Evolutionary conservation across 2,113 vertebrate genomes (phyloP), one percentile per base, ranked within the genome.

Genomic region (Loxodonta africana): DNA sequence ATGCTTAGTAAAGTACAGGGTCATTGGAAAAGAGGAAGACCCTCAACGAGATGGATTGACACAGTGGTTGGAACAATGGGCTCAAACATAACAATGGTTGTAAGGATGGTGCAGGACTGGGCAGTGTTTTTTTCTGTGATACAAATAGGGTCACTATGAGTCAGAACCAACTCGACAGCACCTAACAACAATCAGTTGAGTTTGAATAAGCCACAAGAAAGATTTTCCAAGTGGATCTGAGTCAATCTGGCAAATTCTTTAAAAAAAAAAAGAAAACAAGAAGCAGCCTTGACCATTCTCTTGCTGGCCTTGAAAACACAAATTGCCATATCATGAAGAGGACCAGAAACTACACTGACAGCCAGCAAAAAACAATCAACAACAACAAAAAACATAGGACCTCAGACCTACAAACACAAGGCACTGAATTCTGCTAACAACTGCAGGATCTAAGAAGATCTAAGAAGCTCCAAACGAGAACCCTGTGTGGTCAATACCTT

Each of bases 251-350:
- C 26, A 90, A 86, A 21, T 0, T 8, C 23, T 81, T 60, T 28
- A 65, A 65, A 65, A 18, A 65, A 65, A 65, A 65, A 65, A 65
- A 26, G 23, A 65, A 51, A 33, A 53, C 1, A 69, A 41, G 37
- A 74, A 30, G 23, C 10, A 73, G 11, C 20, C 44, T 15, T 3
- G 63, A 26, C 18, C 2, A 4, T 26, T 33, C 37, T 78, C 21
- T 23, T 73, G 37, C 51, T 86, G 44, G 5, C 41, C 37, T 33
- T 60, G 26, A 37, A 90, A 44, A 57, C 8, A 89, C 8, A 81
- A 83, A 5, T 2, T 26, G 1, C 4, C 1, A 1, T 26, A 14
- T 15, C n/a, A 0, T 33, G 80, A 20, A 33, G 14, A 74, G 1
- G 17, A 1, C 21, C 10, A 60, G 14, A 88, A 26, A 82, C 25